Evolutionary conservation across 2,797 vertebrate genomes (phyloP).

Genomic region (Manis javanica): DNA sequence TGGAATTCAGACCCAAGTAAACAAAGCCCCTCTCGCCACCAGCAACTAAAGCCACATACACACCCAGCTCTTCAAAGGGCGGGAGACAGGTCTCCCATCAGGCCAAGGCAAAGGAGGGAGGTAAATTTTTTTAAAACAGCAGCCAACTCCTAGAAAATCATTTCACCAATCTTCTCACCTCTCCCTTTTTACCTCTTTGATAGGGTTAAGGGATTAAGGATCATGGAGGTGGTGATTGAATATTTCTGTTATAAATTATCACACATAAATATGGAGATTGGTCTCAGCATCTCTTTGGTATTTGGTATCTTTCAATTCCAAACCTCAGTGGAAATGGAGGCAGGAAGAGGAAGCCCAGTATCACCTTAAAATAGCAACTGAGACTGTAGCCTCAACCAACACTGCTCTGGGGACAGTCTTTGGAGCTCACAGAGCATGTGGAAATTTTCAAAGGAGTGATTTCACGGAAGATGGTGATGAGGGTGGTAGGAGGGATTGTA

Average conservation of each 20-base stretch:
- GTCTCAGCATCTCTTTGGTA: background rate
- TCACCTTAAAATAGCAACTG: background rate
- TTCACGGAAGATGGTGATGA: background rate
- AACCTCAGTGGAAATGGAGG: background rate
- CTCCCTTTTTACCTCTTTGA: background rate
- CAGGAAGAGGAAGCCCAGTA: background rate
- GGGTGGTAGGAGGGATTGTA: background rate
- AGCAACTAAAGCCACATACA: background rate
- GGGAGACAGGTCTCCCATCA: background rate
- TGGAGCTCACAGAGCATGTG: background rate
- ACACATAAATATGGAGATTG: background rate
- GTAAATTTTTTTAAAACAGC: background rate
- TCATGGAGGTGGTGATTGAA: background rate
- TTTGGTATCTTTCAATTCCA: background rate
- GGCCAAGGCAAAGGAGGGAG: background rate
- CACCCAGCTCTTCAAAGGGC: background rate
- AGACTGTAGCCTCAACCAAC: background rate
- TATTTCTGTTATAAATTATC: slow-evolving; percentile 29
- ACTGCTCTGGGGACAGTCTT: background rate
- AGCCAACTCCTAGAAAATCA: background rate
- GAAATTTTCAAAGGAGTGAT: background rate
- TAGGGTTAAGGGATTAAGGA: background rate
- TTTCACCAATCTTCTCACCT: background rate
- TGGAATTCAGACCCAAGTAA: background rate
- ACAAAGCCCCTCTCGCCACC: background rate